These are phyloP conservation scores for Cephus pulcher DNA, from an alignment of 2,888 invertebrate species.

Conservation along the genomic window DNA sequence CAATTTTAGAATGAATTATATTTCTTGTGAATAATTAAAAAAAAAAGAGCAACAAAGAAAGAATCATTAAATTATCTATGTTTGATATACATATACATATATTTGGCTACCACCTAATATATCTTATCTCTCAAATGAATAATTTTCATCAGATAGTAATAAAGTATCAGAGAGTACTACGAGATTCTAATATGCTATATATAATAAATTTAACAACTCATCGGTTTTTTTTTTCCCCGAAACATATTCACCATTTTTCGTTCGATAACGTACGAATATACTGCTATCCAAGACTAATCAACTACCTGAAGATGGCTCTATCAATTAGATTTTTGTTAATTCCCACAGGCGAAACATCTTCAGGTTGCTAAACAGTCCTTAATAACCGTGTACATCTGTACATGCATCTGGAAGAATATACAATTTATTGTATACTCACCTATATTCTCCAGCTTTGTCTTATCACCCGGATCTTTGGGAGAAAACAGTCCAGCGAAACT, in stretches of 20 bases:
- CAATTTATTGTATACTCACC: neutral
- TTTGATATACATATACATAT: neutral
- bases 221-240: too few species aligned
- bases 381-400: neutral
- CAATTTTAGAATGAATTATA: neutral
- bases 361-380: too few species aligned
- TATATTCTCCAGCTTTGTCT: neutral
- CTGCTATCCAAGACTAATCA: too few species aligned
- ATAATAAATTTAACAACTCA: neutral
- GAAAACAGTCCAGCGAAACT: constrained; percentile 38
- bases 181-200: neutral
- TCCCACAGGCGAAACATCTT: too few species aligned
- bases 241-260: neutral
- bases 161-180: neutral
- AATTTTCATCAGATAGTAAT: neutral
- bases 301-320: too few species aligned
- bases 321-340: too few species aligned
- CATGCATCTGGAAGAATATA: neutral
- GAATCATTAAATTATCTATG: neutral
- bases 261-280: neutral
- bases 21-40: neutral
- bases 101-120: neutral
- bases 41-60: neutral
- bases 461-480: constrained; percentile 25
- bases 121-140: neutral